phyloP scores from a whole-genome alignment of 2,888 invertebrate genomes.

The Clostera curtula region DNA sequence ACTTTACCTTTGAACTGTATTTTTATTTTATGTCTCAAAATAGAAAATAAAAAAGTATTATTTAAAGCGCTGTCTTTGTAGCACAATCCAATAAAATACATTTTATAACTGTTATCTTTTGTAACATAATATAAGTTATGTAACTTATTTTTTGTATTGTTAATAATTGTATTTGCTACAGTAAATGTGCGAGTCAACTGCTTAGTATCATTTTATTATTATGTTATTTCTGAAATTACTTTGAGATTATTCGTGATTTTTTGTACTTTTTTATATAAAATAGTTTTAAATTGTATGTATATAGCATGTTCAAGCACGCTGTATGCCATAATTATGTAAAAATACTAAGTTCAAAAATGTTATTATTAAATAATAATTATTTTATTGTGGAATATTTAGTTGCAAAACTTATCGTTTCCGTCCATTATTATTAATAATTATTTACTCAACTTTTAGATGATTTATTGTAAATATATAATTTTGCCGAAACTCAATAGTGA shows the following conservation, averaged over 20 bases:
- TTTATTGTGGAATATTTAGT: constrained; percentile 35
- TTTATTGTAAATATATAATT: constrained; percentile 25
- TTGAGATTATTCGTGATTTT: constrained; percentile 64
- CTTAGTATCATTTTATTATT: constrained; percentile 38
- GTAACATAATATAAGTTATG: constrained; percentile 47
- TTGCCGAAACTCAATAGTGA: constrained; percentile 23
- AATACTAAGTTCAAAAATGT: constrained; percentile 49
- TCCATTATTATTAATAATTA: constrained; percentile 51
- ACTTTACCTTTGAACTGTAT: too few species aligned
- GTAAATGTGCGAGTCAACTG: constrained; percentile 34
- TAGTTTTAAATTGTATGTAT: constrained; percentile 40
- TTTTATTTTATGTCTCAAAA: too few species aligned
- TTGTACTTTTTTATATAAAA: constrained; percentile 60
- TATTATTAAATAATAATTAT: constrained; percentile 33
- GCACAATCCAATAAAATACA: constrained; percentile 49
- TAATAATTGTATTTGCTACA: constrained; percentile 31
- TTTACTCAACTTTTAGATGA: constrained; percentile 33
- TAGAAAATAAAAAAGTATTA: too few species aligned
- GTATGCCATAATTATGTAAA: constrained; percentile 40
- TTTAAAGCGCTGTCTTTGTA: constrained; percentile 46
- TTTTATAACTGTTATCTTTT: constrained; percentile 37
- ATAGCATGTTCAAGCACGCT: constrained; percentile 26
- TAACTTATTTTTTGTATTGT: constrained; percentile 47
- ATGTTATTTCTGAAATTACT: constrained; percentile 62
- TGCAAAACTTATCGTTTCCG: constrained; percentile 68